Base-by-base conservation (phyloP, 2,888 invertebrate genomes). In the Tetragnatha montana region DNA sequence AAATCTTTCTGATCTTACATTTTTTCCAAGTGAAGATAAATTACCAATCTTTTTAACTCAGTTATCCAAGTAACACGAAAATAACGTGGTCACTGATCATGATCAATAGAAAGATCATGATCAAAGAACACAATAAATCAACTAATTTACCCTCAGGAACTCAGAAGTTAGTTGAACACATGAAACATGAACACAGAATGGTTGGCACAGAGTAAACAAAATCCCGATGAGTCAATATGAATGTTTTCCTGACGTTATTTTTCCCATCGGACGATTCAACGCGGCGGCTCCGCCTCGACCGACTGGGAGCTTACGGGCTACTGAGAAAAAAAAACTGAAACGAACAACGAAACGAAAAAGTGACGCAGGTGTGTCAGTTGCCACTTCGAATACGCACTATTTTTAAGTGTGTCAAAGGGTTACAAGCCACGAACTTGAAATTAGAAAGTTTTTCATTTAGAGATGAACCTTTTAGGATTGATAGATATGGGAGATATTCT, bases 291-390 rank as follows among this genome's bases (percentile, higher is more conserved):
- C 60, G 60, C 6, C 60, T 60, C 60, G 60, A 17, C 17, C 60
- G 60, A 17, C 17, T 12, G 4, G 12, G 17, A 17, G 60, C 60
- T 10, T 17, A 60, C 60, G 60, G 4, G 10, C 12, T 60, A 60
- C 60, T 1, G 14, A 60, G 14, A 17, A 60, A 60, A 60, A 8
- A 10, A 60, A 60, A n/a, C n/a, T 60, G 60, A 60, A 60, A 60
- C 0, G 4, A 60, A 60, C 12, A 60, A n/a, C n/a, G 4, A 35
- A 35, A 60, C 60, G 49, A 75, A 50, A 87, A 81, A 69, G 75
- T 69, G 81, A 78, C 69, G 81, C 35, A 87, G 87, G 69, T 68
- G 35, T 35, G 35, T 86, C 68, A 49, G 81, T 81, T 87, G 81
- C 81, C 79, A 87, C 14, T 80, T 81, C 75, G 17, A 17, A 60